Evolutionary conservation across 2,113 vertebrate species (phyloP), one percentile per base, ranked within the genome.

Genomic region (Micronycteris hirsuta): DNA sequence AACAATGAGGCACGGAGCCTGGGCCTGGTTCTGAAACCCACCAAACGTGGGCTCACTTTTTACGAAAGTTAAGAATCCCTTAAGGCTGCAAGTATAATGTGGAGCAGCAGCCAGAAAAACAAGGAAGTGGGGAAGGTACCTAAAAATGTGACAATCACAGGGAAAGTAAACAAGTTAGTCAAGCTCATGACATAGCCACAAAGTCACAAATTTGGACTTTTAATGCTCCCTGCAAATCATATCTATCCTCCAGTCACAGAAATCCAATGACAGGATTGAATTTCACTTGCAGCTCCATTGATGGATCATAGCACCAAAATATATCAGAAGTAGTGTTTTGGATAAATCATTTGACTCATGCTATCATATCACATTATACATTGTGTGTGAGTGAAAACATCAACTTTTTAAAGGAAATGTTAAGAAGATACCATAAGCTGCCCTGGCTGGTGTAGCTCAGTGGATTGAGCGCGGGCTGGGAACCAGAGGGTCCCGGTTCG

Each of bases 81-180:
- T 7, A 38, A 11, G 22, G 26, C 24, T 7, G 2, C 3, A 9
- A n/a, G 15, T 38, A n/a, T 0, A n/a, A 33, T 10, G 22, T 3
- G 45, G 41, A 80, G 24, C 58, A 61, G 61, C 36, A 28, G 61
- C 31, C 56, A 58, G 2, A 45, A 36, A 1, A 33, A 12, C 14
- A 63, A 73, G 16, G 26, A 9, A 58, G 14, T 6, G 26, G 28
- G 31, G 28, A 33, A 20, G n/a, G 56, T 49, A 1, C 24, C 49
- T 49, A 14, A 56, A 52, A 80, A 58, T 19, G 28, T 15, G 43
- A 33, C 19, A 20, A 13, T 8, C 24, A 0, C 4, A 5, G 8
- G 28, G 20, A 68, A 45, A 7, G 10, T 7, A 20, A 74, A 19
- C 31, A 45, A 43, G 65, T 11, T 28, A 33, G 33, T 17, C 12